Conservation (phyloP, 1,140 invertebrate genomes). For the Dendrolimus kikuchii region DNA sequence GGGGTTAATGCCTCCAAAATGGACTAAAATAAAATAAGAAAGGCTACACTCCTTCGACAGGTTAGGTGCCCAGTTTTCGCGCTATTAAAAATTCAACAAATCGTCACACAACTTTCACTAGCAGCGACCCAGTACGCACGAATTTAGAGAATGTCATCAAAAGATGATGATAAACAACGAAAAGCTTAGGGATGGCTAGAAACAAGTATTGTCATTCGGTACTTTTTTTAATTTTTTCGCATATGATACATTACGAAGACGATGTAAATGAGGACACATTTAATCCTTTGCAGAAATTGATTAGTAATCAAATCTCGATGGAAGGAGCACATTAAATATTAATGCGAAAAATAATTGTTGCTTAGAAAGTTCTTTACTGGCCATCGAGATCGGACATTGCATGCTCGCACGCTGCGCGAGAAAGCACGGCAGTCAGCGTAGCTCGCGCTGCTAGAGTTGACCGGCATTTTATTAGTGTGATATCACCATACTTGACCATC, state of each 20-base stretch:
- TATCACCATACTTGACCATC: no score
- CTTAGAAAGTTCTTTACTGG: conserved; percentile 65
- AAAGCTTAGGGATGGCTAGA: neutral
- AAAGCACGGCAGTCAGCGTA: conserved; percentile 49
- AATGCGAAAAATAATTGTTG: conserved; percentile 67
- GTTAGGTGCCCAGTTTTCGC: conserved; percentile 50
- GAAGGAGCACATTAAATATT: conserved; percentile 61
- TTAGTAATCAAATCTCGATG: conserved; percentile 35
- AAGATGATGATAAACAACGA: neutral
- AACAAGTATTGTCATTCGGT: neutral
- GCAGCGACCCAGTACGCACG: conserved; percentile 19
- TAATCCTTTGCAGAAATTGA: conserved; percentile 20
- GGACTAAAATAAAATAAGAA: conserved; percentile 50
- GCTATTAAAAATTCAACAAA: conserved; percentile 61
- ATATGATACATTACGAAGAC: no score
- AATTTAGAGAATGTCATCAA: conserved; percentile 15
- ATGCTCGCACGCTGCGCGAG: conserved; percentile 64
- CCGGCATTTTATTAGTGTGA: no score
- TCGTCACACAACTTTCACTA: conserved; percentile 62
- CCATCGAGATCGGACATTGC: conserved; percentile 60
- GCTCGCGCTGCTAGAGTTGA: neutral
- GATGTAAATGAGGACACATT: no score
- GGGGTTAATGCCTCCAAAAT: conserved; percentile 39
- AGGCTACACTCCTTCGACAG: conserved; percentile 43
- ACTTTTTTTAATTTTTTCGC: no score